Evolutionary conservation across 35 echinoderm and acorn worm species (phyloP).

Genomic region (Eucidaris tribuloides): DNA sequence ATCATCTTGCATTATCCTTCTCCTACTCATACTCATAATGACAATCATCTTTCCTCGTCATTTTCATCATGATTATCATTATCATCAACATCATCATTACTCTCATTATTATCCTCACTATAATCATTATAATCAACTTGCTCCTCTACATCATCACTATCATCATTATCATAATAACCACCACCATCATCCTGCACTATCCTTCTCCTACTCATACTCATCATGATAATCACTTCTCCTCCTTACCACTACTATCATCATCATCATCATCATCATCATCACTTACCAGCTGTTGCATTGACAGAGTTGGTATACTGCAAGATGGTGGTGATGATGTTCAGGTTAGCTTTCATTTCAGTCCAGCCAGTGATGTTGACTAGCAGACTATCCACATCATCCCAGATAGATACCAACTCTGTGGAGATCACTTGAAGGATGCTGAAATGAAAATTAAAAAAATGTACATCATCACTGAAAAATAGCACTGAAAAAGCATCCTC

Average conservation of each 20-base stretch:
- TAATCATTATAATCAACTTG: background rate
- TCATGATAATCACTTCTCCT: background rate
- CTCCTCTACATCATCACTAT: background rate
- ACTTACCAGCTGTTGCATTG: background rate
- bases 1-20: background rate
- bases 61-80: background rate
- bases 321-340: background rate
- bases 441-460: background rate
- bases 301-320: background rate
- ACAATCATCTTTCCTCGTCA: background rate
- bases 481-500: background rate
- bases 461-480: background rate
- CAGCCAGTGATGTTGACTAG: background rate
- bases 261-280: background rate
- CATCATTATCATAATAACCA: background rate
- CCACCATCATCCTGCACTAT: background rate
- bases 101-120: background rate
- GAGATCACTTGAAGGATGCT: background rate
- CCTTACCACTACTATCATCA: background rate
- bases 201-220: background rate
- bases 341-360: background rate
- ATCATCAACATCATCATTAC: background rate
- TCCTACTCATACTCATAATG: background rate
- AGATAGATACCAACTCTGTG: background rate
- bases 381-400: background rate